phyloP scores from a whole-genome alignment of 1,140 invertebrate species.

The Fopius arisanus region DNA sequence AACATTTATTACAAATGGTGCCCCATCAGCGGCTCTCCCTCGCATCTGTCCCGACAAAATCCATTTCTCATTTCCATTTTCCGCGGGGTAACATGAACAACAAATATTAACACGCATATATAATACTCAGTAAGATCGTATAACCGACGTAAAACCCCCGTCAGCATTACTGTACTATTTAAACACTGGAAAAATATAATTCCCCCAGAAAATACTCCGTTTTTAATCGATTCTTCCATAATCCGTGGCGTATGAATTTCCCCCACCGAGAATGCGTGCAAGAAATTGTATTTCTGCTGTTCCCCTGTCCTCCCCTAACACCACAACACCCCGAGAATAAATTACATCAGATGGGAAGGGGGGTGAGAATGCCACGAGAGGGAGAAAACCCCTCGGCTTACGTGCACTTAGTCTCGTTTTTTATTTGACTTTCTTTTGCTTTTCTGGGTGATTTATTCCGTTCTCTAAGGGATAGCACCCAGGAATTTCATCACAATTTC shows the following conservation, averaged over 20 bases:
- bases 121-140: too few species aligned
- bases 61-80: too few species aligned
- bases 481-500: conserved; percentile 1
- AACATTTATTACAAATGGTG: too few species aligned
- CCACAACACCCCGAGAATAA: background rate
- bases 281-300: background rate
- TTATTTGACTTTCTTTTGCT: conserved; percentile 1
- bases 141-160: background rate
- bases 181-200: background rate
- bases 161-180: background rate
- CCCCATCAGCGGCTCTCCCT: too few species aligned
- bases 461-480: background rate
- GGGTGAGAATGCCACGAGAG: background rate
- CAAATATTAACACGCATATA: too few species aligned
- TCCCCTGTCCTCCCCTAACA: background rate
- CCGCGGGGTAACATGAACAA: too few species aligned
- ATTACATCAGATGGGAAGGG: background rate
- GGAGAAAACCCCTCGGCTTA: background rate
- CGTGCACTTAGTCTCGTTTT: background rate
- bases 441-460: background rate
- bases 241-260: background rate
- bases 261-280: background rate
- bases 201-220: background rate
- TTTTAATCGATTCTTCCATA: background rate
- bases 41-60: too few species aligned